Conservation (phyloP, 1,140 invertebrate genomes). For the Brachionus asplanchnoidis region DNA sequence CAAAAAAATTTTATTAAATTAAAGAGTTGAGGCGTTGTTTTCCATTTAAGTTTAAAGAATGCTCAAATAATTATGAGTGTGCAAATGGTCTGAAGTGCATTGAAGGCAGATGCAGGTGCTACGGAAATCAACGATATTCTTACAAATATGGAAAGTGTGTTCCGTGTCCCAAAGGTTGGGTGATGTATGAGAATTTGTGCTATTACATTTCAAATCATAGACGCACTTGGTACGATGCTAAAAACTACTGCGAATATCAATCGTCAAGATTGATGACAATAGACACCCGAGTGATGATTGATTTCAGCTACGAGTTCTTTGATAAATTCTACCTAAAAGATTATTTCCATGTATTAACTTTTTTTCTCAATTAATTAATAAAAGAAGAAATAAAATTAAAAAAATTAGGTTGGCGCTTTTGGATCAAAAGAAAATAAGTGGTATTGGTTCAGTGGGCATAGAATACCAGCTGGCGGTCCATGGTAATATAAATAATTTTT, state of each 20-base stretch:
- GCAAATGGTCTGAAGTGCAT: background rate
- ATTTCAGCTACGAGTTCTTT: background rate
- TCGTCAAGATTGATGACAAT: background rate
- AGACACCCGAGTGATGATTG: background rate
- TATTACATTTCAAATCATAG: conserved; percentile 4
- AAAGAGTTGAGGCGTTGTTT: background rate
- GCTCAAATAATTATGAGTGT: background rate
- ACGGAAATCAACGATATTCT: background rate
- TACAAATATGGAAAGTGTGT: background rate
- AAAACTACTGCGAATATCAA: background rate
- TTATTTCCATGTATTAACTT: background rate
- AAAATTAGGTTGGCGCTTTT: background rate
- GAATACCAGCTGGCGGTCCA: background rate
- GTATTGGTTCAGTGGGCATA: background rate
- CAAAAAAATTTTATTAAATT: background rate
- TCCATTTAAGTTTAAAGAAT: background rate
- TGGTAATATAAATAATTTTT: background rate
- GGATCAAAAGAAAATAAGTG: background rate
- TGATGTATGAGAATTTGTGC: background rate
- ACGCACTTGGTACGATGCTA: conserved; percentile 23
- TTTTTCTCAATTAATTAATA: background rate
- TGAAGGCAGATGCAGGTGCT: background rate
- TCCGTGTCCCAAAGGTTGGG: background rate
- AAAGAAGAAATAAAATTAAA: background rate
- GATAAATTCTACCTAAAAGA: background rate